phyloP scores from a whole-genome alignment of 2,113 vertebrate genomes.

The Caretta caretta region DNA sequence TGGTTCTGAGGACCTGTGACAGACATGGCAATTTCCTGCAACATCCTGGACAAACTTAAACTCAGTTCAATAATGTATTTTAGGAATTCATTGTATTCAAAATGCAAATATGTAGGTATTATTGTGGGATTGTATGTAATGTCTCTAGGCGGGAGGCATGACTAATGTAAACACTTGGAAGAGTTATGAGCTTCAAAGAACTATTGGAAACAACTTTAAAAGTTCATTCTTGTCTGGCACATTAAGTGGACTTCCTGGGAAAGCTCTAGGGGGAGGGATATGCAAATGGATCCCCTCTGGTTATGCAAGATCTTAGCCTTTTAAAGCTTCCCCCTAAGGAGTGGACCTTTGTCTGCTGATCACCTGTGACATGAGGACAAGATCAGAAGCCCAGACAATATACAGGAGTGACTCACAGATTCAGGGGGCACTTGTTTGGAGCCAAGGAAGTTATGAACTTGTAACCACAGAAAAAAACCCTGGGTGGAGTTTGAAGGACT shows the following conservation, averaged over 20 bases:
- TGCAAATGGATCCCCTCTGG: not conserved
- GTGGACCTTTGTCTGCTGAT: not conserved
- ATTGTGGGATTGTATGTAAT: not conserved
- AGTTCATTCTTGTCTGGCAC: too few species aligned
- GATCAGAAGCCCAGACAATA: not conserved
- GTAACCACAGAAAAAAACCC: not conserved
- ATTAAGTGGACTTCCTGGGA: not conserved
- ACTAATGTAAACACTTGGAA: not conserved
- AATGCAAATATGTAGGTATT: not conserved
- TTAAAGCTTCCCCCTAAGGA: not conserved
- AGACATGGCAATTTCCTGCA: not conserved
- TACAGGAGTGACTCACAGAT: not conserved
- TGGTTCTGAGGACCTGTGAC: not conserved
- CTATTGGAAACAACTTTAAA: not conserved
- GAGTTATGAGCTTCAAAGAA: not conserved
- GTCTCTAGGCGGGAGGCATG: not conserved
- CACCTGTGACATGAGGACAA: not conserved
- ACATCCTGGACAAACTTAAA: not conserved
- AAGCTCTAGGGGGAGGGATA: not conserved
- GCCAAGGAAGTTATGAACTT: not conserved
- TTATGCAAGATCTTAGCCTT: not conserved
- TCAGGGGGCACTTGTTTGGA: not conserved
- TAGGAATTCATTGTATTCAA: not conserved
- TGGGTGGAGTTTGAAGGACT: not conserved
- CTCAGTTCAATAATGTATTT: not conserved